These are phyloP conservation scores for Drosophila murphyi DNA, from an alignment of 1,140 invertebrate genomes.

Conservation along the genomic window DNA sequence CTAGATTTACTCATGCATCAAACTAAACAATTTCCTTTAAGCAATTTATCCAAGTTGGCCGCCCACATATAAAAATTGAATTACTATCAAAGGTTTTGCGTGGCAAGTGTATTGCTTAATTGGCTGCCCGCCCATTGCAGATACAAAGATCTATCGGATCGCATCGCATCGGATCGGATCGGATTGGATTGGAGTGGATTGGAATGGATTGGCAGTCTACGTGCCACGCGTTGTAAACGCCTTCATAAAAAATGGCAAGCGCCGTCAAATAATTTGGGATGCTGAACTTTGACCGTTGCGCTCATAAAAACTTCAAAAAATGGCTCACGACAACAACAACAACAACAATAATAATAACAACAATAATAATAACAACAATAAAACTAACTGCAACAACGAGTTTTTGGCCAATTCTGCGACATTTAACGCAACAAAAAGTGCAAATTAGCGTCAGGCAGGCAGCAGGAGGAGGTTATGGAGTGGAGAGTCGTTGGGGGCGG, in stretches of 20 bases:
- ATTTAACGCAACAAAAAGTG: slow-evolving; percentile 73
- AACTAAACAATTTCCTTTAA: too few relatives aligned
- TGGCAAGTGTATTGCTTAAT: slow-evolving; percentile 29
- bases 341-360: slow-evolving; percentile 39
- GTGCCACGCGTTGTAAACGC: slow-evolving; percentile 29
- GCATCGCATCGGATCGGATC: neutral
- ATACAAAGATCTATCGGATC: slow-evolving; percentile 16
- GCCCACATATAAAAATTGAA: neutral
- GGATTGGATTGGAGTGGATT: too few relatives aligned
- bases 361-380: slow-evolving; percentile 33
- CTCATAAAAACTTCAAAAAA: slow-evolving; percentile 79
- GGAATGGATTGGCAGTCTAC: slow-evolving; percentile 18
- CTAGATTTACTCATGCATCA: too few relatives aligned
- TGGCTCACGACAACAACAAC: slow-evolving; percentile 44
- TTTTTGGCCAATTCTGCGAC: slow-evolving; percentile 57
- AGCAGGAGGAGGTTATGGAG: too few relatives aligned
- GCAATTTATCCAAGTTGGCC: neutral
- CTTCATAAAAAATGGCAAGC: slow-evolving; percentile 28
- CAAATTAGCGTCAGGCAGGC: slow-evolving; percentile 42
- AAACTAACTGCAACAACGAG: slow-evolving; percentile 3
- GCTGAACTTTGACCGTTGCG: slow-evolving; percentile 65
- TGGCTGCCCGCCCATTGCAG: slow-evolving; percentile 37
- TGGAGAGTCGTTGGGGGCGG: too few relatives aligned
- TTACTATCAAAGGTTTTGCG: neutral
- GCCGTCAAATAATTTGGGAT: slow-evolving; percentile 60